Conservation (phyloP, 2,113 vertebrate genomes). For the Daboia siamensis region DNA sequence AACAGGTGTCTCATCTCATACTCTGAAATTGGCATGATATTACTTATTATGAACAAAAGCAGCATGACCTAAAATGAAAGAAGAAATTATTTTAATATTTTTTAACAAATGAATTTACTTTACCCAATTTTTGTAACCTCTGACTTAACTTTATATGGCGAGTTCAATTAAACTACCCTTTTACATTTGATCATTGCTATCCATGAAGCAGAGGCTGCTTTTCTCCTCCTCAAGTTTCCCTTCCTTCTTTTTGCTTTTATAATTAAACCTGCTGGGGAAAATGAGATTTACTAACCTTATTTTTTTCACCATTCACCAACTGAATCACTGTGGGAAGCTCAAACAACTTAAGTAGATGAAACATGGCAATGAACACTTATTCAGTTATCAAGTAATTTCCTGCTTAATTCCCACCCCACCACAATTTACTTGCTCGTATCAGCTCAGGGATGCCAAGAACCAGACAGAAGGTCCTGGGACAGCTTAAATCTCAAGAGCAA, state of each 20-base stretch:
- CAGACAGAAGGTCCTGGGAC: not conserved
- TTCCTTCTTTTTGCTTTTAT: not conserved
- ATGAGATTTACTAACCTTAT: not conserved
- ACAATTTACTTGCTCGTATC: not conserved
- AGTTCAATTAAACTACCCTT: not conserved
- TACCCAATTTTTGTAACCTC: accelerated
- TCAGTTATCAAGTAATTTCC: not conserved
- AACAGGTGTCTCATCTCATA: accelerated
- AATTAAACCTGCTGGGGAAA: not conserved
- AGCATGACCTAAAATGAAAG: slow-evolving; percentile 34
- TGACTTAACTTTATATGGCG: not conserved
- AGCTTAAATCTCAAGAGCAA: not conserved
- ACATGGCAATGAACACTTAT: not conserved
- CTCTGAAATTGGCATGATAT: accelerated
- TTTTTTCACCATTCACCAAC: not conserved
- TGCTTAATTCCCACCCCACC: not conserved
- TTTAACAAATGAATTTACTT: not conserved
- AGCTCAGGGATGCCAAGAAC: not conserved
- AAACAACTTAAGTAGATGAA: not conserved
- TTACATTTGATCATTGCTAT: not conserved
- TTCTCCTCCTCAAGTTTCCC: not conserved
- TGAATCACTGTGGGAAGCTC: not conserved
- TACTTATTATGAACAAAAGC: accelerated
- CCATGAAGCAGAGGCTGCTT: not conserved
- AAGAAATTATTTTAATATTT: not conserved